Conservation (phyloP, 2,113 vertebrate species). For the Periophthalmus modestus region DNA sequence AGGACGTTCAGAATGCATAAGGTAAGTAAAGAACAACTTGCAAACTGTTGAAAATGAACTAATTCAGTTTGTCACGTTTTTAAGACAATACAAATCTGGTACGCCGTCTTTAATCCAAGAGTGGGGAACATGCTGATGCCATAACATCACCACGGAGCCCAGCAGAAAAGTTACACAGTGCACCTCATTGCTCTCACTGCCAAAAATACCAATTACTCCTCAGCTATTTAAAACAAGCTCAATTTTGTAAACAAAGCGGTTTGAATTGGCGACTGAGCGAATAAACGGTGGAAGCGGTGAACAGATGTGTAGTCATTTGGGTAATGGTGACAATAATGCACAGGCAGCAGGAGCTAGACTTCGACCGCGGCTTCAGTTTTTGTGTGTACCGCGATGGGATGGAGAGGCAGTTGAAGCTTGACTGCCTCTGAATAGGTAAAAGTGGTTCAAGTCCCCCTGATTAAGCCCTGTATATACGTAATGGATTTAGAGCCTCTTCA, state of each 20-base stretch:
- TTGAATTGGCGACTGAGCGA: constrained; percentile 85
- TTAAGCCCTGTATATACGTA: constrained; percentile 99
- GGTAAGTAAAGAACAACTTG: too few species aligned
- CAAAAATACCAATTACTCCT: not conserved
- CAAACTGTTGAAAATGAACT: too few species aligned
- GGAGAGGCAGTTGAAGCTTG: constrained; percentile 93
- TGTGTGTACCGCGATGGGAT: too few species aligned
- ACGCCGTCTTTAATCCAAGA: too few species aligned
- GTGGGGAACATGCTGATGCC: too few species aligned
- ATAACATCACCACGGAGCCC: too few species aligned
- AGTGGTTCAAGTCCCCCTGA: constrained; percentile 99
- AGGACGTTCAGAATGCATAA: too few species aligned
- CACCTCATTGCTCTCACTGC: not conserved
- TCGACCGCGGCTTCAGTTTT: too few species aligned
- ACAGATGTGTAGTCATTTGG: constrained; percentile 99
- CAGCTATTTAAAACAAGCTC: not conserved
- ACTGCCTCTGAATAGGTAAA: constrained; percentile 99
- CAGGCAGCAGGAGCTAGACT: constrained; percentile 74
- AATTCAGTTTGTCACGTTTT: too few species aligned
- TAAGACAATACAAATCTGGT: too few species aligned
- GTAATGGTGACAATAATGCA: constrained; percentile 98
- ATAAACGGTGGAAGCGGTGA: constrained; percentile 88
- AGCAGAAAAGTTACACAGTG: too few species aligned
- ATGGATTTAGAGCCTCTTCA: constrained; percentile 99
- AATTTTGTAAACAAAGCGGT: constrained; percentile 83